A percentile compares a stretch with the other conserved stretches of the same genome.
These are phyloP conservation scores for Smittia sp. DNA, from an alignment of 2,888 invertebrate genomes.

Conservation along the genomic window DNA sequence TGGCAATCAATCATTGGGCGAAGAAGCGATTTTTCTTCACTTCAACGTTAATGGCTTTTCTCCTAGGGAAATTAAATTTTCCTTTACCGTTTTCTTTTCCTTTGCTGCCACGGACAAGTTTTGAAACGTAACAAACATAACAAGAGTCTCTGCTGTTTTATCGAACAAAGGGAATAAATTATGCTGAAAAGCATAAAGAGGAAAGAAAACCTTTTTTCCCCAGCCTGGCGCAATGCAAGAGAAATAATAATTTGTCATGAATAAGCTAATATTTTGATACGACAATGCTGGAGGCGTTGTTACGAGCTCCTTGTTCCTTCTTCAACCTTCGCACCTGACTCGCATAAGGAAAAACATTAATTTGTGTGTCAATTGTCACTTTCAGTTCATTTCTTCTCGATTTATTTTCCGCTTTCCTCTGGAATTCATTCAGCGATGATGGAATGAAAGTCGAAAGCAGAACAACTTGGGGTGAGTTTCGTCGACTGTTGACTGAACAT, in stretches of 20 bases:
- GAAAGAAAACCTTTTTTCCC: slow-evolving; percentile 9
- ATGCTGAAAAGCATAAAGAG: slow-evolving; percentile 16
- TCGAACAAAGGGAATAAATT: slow-evolving; percentile 13
- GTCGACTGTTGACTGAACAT: too few species aligned
- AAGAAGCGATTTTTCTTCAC: slow-evolving; percentile 2
- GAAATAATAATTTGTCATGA: slow-evolving; percentile 20
- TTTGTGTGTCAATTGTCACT: slow-evolving; percentile 25
- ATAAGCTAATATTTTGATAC: slow-evolving; percentile 27
- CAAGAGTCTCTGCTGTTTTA: background rate
- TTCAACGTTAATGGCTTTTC: slow-evolving; percentile 17
- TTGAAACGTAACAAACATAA: slow-evolving; percentile 4
- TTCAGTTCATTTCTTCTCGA: background rate
- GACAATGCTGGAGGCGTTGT: background rate
- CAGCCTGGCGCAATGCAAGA: background rate
- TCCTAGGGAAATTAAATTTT: slow-evolving; percentile 16
- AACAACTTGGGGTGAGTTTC: background rate
- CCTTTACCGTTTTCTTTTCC: background rate
- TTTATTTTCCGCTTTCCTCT: background rate
- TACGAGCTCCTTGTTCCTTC: background rate
- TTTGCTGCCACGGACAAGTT: slow-evolving; percentile 3
- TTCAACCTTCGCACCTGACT: slow-evolving; percentile 15
- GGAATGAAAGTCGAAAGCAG: background rate
- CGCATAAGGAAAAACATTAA: slow-evolving; percentile 19
- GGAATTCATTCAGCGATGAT: background rate
- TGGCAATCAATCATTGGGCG: slow-evolving; percentile 23